Conservation (phyloP, 2,113 vertebrate species). For the Hydrochoerus hydrochaeris region DNA sequence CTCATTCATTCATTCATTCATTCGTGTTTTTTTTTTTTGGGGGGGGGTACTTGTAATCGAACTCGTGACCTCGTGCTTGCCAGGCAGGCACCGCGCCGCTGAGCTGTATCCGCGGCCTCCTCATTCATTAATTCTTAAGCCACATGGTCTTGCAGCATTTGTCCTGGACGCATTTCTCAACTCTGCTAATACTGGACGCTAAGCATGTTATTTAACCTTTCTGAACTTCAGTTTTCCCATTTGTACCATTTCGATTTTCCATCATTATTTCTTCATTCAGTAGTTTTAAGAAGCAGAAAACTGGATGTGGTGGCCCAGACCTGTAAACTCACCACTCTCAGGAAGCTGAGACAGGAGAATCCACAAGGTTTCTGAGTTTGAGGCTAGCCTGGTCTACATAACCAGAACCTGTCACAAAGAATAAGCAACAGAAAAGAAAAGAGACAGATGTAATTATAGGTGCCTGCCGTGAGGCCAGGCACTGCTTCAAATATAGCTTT, state of each 20-base stretch:
- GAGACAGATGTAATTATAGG: neutral
- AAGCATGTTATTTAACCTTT: rapidly evolving
- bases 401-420: neutral
- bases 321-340: neutral
- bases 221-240: neutral
- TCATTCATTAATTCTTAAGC: neutral
- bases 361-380: neutral
- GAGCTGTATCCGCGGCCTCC: no score
- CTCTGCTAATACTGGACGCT: rapidly evolving
- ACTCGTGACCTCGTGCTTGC: no score
- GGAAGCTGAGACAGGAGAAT: neutral
- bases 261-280: neutral
- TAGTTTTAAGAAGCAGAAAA: neutral
- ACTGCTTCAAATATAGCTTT: neutral
- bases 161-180: neutral
- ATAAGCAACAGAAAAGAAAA: neutral
- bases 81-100: no score
- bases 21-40: no score
- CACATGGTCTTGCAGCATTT: neutral
- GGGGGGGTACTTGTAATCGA: no score
- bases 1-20: neutral
- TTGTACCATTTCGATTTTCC: neutral
- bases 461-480: neutral
- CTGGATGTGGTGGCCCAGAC: neutral
- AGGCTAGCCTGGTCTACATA: neutral